Base-by-base conservation (phyloP, 1,140 invertebrate species). In the Drosophila kurseongensis region DNA sequence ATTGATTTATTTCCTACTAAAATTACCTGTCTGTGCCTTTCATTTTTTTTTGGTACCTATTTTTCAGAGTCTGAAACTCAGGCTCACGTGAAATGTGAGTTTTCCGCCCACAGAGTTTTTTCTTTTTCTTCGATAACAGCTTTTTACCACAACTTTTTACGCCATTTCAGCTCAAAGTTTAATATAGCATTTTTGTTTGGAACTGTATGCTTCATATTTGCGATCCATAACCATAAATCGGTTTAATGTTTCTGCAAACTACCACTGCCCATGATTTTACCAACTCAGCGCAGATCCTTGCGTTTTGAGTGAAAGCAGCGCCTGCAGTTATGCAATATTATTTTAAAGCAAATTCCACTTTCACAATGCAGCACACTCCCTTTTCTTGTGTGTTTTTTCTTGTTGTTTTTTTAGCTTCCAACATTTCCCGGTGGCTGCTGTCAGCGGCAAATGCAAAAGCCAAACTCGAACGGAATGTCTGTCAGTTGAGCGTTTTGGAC, bases 261-360 rank as follows among this genome's bases (percentile, higher is more conserved):
- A n/a, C 27, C 27, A 62, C 41, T 45, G 56, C 44, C 42, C 44
- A 40, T 40, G 16, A 36, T 56, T 16, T 35, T 10, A 23, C 40
- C 50, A 44, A 13, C 32, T 75, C 52, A 13, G 44, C 35, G 44
- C 35, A 41, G 12, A 35, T 62, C 18, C 57, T 55, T 44, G 14
- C 40, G 54, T 44, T 40, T 42, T 62, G 58, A 50, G 55, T 58
- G 67, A 50, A 58, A 47, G 52, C 51, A 50, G 35, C 42, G 67
- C 59, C 63, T 79, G 79, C 72, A 89, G 84, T 69, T 88, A 89
- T 88, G 80, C 75, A 83, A 88, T 89, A 83, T 83, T 88, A 83
- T 88, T 88, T 83, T 69, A 88, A 83, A 67, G 81, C 66, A 75
- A 80, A 71, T 89, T 89, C 65, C 81, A 56, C 18, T 55, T 35